These are phyloP conservation scores for Rachycentron canadum DNA, from an alignment of 2,797 vertebrate species.

Conservation along the genomic window DNA sequence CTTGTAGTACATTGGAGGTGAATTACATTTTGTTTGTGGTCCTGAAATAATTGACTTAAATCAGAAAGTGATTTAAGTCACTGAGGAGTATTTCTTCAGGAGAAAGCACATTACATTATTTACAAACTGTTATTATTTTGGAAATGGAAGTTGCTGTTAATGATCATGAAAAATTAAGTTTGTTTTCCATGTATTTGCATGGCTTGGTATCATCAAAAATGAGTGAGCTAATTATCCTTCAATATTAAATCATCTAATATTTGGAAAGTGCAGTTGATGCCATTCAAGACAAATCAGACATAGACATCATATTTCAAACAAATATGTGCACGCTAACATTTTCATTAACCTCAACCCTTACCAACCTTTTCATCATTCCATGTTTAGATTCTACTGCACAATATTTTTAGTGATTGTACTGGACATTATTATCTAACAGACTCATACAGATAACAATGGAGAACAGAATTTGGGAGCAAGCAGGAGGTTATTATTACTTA, in stretches of 20 bases:
- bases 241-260: not conserved
- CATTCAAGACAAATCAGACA: not conserved
- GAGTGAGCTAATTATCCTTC: not conserved
- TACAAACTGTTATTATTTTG: not conserved
- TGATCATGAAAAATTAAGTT: not conserved
- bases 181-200: not conserved
- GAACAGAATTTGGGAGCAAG: not conserved
- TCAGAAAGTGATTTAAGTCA: no score
- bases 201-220: not conserved
- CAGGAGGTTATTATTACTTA: not conserved
- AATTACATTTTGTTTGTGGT: not conserved
- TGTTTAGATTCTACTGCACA: constrained; percentile 4
- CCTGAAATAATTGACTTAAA: not conserved
- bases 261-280: not conserved
- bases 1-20: not conserved
- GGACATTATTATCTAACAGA: constrained; percentile 12
- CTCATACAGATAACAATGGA: not conserved
- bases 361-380: not conserved
- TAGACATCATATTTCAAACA: not conserved
- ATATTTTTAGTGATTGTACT: not conserved
- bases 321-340: not conserved
- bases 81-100: not conserved
- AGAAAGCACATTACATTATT: not conserved
- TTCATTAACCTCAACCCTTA: not conserved
- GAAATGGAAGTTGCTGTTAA: not conserved